Evolutionary conservation across 2,113 vertebrate species (phyloP).

Genomic region (Anarhynchus alexandrinus): DNA sequence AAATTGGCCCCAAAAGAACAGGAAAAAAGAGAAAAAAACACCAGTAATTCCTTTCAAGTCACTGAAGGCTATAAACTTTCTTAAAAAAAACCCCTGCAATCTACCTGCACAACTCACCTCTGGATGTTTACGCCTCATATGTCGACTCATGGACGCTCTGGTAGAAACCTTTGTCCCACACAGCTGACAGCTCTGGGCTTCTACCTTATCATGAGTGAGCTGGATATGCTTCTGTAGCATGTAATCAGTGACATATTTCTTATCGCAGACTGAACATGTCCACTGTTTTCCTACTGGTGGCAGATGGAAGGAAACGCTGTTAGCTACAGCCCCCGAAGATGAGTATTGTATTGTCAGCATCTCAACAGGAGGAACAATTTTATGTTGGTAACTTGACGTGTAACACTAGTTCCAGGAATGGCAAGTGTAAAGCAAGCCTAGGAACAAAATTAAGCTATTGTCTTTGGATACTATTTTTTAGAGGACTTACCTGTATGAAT

Average conservation of each 20-base stretch:
- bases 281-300: conserved; percentile 94
- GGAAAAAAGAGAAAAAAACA: neutral
- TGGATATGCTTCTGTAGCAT: conserved; percentile 99
- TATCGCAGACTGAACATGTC: conserved; percentile 91
- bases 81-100: neutral
- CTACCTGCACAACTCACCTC: conserved; percentile 78
- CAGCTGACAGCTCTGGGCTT: conserved; percentile 94
- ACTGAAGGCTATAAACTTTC: neutral
- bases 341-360: neutral
- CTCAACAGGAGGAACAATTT: neutral
- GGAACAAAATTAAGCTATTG: neutral
- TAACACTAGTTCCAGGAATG: neutral
- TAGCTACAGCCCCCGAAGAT: neutral
- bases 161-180: conserved; percentile 99
- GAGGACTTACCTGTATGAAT: conserved; percentile 89
- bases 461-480: neutral
- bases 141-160: conserved; percentile 94
- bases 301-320: conserved; percentile 11
- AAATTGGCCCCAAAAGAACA: neutral
- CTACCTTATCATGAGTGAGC: conserved; percentile 95
- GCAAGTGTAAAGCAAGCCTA: neutral
- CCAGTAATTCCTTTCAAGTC: neutral
- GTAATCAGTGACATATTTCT: conserved; percentile 98
- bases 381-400: neutral
- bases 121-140: conserved; percentile 94